Evolutionary conservation across 2,797 vertebrate genomes (phyloP).

Genomic region (Falco novaeseelandiae): DNA sequence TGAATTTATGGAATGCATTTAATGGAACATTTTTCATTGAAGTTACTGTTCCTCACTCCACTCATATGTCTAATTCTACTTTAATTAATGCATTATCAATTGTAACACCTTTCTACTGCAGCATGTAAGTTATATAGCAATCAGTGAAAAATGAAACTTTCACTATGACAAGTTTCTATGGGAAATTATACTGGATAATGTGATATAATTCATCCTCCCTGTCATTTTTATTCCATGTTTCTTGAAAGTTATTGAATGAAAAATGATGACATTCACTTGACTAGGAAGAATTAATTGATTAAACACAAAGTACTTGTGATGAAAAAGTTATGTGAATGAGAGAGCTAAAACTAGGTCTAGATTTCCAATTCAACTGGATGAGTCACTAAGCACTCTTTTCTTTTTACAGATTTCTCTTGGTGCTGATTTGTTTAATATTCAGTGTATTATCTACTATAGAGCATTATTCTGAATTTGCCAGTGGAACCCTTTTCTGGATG

Average conservation of each 20-base stretch:
- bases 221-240: not conserved
- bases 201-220: not conserved
- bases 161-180: not conserved
- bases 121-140: not conserved
- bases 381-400: not conserved
- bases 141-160: not conserved
- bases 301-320: not conserved
- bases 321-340: not conserved
- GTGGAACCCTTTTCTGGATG: slow-evolving; percentile 91
- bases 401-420: slow-evolving; percentile 84
- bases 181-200: not conserved
- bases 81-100: not conserved
- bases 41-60: not conserved
- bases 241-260: not conserved
- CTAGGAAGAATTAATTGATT: not conserved
- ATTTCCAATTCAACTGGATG: not conserved
- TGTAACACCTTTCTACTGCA: not conserved
- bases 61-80: not conserved
- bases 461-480: slow-evolving; percentile 88
- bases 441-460: slow-evolving; percentile 91
- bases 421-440: slow-evolving; percentile 92
- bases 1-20: not conserved
- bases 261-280: not conserved
- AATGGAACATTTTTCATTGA: not conserved
- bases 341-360: not conserved